Conservation (phyloP, 2,888 invertebrate genomes). For the Horisme vitalbata region DNA sequence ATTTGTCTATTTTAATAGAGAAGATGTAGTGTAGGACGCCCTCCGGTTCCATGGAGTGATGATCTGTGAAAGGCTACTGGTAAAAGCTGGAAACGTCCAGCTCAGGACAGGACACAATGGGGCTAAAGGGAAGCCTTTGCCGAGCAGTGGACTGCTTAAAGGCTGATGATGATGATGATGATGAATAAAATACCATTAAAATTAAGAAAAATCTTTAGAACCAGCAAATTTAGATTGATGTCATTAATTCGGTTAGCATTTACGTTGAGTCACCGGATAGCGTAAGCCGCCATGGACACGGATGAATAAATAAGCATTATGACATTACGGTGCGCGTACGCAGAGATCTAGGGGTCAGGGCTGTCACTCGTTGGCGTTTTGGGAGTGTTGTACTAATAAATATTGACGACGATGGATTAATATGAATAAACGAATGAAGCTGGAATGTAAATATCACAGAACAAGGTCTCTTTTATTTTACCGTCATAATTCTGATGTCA, state of each 20-base stretch:
- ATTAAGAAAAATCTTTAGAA: not conserved
- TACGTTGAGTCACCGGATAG: constrained; percentile 21
- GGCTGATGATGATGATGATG: no score
- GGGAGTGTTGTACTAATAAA: constrained; percentile 9
- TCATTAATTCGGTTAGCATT: constrained; percentile 6
- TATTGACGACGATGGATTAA: constrained; percentile 1
- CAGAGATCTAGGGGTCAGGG: constrained; percentile 37
- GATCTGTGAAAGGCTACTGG: no score
- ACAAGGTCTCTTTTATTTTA: no score
- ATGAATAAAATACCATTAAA: no score
- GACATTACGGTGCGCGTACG: constrained; percentile 33
- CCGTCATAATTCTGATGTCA: no score
- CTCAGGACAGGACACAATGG: no score
- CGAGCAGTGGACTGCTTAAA: no score
- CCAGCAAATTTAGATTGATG: constrained; percentile 2
- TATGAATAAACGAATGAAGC: not conserved
- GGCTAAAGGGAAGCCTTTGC: no score
- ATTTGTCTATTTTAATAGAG: no score
- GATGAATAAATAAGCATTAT: constrained; percentile 43
- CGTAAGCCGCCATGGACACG: constrained; percentile 23
- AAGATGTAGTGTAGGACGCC: no score
- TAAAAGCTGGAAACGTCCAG: no score
- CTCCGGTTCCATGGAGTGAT: no score
- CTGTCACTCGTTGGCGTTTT: constrained; percentile 33
- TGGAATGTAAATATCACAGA: constrained; percentile 1